Base-by-base conservation (phyloP, 2,888 invertebrate species). In the Chaetogeoica ovagalla region DNA sequence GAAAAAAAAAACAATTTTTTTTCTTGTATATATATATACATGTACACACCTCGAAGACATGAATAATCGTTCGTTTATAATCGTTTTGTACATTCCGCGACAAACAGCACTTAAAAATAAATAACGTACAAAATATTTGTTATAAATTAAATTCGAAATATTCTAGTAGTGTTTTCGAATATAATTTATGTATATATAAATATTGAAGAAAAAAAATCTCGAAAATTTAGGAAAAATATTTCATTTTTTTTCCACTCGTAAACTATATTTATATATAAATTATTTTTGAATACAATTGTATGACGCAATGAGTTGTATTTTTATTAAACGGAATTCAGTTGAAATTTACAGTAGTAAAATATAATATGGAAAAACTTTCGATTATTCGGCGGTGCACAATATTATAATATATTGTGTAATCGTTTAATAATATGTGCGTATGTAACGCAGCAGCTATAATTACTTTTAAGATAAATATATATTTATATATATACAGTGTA, bases 81-180 rank as follows among this genome's bases (percentile, higher is more conserved):
- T 17, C 39, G 39, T 75, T 75, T 23, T 8, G 63, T 30, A 30
- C 39, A 65, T 74, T 65, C 65, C 55, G 11, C 17, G 19, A 57
- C 39, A 66, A 63, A 19, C 4, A 55, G 17, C n/a, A 57, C 17
- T 43, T 74, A 11, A 55, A 65, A 65, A 43, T 65, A 39, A 71
- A 65, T 57, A 19, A 63, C 62, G 15, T 39, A 57, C 39, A 59
- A 60, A 72, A 60, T 69, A 30, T 60, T 60, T 23, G 23, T 60
- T 60, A 23, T 48, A 48, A 43, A 43, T 43, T 48, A 11, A 48
- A 48, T 48, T 13, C 48, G 48, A 48, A 48, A 13, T 48, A 48
- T 48, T 48, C 1, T 30, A 4, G 30, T 30, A 11, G 48, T 13
- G 15, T 43, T 1, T 43, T 43, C 43, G 48, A 11, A 43, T 43